A percentile compares a stretch with the other conserved stretches of the same genome.
These are phyloP conservation scores for Ginglymostoma cirratum DNA, from an alignment of 2,113 vertebrate genomes.

Conservation along the genomic window DNA sequence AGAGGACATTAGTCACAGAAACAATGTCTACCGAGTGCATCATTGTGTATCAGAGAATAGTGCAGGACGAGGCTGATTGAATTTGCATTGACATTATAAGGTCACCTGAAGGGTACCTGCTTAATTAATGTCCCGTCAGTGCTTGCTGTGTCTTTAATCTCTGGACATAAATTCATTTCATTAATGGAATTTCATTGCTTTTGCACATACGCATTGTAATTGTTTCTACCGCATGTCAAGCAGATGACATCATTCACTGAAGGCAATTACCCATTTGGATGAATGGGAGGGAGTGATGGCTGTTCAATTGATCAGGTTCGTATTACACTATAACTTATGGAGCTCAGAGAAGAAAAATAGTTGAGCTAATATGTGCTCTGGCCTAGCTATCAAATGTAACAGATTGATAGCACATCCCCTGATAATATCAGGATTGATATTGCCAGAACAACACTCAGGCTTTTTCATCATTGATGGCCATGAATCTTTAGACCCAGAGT, in stretches of 20 bases:
- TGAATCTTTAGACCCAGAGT: no score
- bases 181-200: neutral
- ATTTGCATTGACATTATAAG: neutral
- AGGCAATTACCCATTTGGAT: neutral
- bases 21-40: neutral
- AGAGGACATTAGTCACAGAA: neutral
- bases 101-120: neutral
- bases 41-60: neutral
- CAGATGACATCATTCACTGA: neutral
- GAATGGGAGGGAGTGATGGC: neutral
- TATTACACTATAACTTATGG: neutral
- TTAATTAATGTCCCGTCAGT: neutral
- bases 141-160: neutral
- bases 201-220: neutral
- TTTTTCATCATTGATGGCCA: no score
- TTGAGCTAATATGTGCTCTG: neutral
- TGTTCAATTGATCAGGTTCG: neutral
- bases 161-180: neutral
- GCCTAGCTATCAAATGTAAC: neutral
- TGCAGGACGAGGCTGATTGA: neutral
- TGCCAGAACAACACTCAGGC: no score
- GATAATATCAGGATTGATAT: no score
- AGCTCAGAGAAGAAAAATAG: neutral
- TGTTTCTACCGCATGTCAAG: neutral
- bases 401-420: no score